Evolutionary conservation across 2,888 invertebrate species (phyloP), one percentile per base, ranked within the genome.

Genomic region (Neoascia interrupta): DNA sequence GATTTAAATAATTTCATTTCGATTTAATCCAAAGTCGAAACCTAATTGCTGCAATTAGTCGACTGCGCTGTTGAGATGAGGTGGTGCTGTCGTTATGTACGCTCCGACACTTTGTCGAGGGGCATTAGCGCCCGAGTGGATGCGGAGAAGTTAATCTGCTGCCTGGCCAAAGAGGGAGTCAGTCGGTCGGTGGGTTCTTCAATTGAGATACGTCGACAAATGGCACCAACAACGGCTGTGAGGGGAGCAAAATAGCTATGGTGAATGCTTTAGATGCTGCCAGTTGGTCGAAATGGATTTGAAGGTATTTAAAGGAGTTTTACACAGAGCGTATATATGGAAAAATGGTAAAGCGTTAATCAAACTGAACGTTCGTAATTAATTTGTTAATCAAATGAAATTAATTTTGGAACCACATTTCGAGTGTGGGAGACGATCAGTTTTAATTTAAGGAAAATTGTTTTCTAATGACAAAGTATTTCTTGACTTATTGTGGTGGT

Each of bases 1-100:
- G 73, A 74, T 66, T 74, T 66, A 74, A 74, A 74, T 74, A 66
- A 74, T 74, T 60, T 74, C 45, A 68, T 56, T 75, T 61, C 54
- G 49, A 47, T 75, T 75, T 68, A 75, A 75, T 75, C 61, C 74
- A 18, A 49, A 66, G 53, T 43, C 49, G 69, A 75, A 61, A 36
- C 61, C 68, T 75, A 75, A 75, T 75, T 75, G 74, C 68, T 68
- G 28, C 61, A 54, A 75, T 75, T 75, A 75, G 66, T 54, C 53
- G 69, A 49, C 68, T 31, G 26, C 31, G 13, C 26, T 43, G 19
- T 49, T 64, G 11, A 23, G 34, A 47, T 53, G 47, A 66, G 53
- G 66, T 74, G 60, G 39, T 66, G 34, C 37, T 66, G 56, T 47
- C 45, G n/a, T 45, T 47, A 23, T 47, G 39, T 18, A 34, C 19